Percentiles rank a stretch among this genome's conserved stretches.
Conservation (phyloP, 2,797 vertebrate genomes). For the Enteromius fasciolatus region DNA sequence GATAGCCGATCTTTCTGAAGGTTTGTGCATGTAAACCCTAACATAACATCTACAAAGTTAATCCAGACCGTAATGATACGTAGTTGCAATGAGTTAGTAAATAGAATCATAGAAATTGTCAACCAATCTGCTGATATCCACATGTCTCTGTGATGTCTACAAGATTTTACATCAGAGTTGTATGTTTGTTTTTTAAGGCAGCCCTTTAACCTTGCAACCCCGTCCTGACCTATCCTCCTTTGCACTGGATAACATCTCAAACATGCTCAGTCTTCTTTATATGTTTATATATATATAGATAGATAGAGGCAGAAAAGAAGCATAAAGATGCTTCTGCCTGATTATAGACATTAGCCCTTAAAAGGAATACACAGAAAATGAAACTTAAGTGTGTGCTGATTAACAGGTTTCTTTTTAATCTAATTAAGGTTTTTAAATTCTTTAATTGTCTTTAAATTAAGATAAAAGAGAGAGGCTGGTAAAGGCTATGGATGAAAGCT, state of each 20-base stretch:
- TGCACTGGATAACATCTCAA: conserved; percentile 9
- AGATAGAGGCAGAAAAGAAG: conserved; percentile 38
- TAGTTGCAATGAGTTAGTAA: neutral
- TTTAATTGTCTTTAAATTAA: neutral
- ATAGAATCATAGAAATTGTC: neutral
- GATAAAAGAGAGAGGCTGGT: neutral
- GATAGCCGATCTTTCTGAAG: conserved; percentile 56
- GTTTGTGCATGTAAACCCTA: conserved; percentile 7
- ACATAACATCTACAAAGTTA: conserved; percentile 24
- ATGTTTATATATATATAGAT: conserved; percentile 29
- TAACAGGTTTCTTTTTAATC: neutral
- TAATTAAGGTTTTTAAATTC: neutral
- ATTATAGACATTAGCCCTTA: conserved; percentile 21
- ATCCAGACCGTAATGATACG: conserved; percentile 5
- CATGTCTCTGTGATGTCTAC: conserved; percentile 31
- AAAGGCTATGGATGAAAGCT: neutral
- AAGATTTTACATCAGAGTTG: conserved; percentile 8
- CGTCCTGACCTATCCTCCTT: neutral
- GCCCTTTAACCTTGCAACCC: conserved; percentile 38
- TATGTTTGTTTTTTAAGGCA: conserved; percentile 35
- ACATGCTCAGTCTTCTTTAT: neutral
- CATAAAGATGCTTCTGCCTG: conserved; percentile 32
- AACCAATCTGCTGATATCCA: conserved; percentile 21
- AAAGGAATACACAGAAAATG: neutral
- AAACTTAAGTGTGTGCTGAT: neutral